A percentile compares a stretch with the other conserved stretches of the same genome.
Evolutionary conservation across 1,140 invertebrate genomes (phyloP).

Genomic region (Calephelis virginiensis): DNA sequence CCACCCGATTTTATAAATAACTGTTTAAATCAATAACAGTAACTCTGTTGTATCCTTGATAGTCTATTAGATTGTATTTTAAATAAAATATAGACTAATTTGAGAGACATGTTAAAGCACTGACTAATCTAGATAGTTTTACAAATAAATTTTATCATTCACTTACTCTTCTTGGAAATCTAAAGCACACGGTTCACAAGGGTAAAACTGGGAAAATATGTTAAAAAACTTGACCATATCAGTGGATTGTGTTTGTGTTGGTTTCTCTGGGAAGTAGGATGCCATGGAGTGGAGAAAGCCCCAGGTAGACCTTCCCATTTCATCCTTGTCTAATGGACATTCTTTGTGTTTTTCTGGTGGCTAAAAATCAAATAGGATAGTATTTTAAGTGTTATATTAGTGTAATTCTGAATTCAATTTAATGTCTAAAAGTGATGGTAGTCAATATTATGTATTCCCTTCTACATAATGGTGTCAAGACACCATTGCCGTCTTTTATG

Average conservation of each 20-base stretch:
- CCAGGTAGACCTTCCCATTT: conserved; percentile 90
- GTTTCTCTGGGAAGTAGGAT: conserved; percentile 95
- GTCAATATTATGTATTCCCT: too few species aligned
- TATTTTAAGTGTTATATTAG: background rate
- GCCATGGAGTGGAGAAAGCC: conserved; percentile 97
- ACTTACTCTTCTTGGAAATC: conserved; percentile 92
- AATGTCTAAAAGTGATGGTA: too few species aligned
- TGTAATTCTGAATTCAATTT: background rate
- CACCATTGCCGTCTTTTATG: too few species aligned
- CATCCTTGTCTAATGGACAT: conserved; percentile 89
- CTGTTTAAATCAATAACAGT: too few species aligned
- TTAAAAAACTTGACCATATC: conserved; percentile 92
- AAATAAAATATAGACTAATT: too few species aligned
- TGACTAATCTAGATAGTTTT: background rate
- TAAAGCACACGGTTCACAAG: conserved; percentile 94
- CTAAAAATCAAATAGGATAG: conserved; percentile 29
- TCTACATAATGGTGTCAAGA: too few species aligned
- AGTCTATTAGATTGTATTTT: too few species aligned
- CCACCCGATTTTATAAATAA: too few species aligned
- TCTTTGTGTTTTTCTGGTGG: conserved; percentile 56
- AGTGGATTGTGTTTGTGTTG: conserved; percentile 84
- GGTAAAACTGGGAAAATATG: conserved; percentile 95
- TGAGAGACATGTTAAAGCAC: too few species aligned
- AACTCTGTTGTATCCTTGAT: too few species aligned
- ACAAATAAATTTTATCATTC: conserved; percentile 4